These are phyloP conservation scores for Teleiodes luculella DNA, from an alignment of 2,888 invertebrate genomes.

Conservation along the genomic window DNA sequence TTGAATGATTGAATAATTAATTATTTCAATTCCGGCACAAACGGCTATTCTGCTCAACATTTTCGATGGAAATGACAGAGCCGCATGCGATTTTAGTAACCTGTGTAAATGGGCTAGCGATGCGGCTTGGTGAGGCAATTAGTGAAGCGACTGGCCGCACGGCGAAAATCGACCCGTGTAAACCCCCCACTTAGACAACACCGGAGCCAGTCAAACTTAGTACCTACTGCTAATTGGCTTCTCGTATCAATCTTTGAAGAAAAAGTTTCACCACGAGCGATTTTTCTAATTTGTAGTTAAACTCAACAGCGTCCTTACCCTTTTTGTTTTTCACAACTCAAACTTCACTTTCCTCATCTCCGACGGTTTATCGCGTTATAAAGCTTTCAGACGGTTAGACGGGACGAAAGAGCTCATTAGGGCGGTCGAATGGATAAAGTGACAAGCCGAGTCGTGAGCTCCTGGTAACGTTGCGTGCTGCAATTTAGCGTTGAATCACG, in stretches of 20 bases:
- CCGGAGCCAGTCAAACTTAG: background rate
- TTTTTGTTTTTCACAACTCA: background rate
- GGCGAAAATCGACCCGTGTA: constrained; percentile 42
- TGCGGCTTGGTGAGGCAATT: constrained; percentile 27
- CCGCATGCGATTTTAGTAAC: constrained; percentile 42
- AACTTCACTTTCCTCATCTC: constrained; percentile 4
- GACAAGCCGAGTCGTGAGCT: constrained; percentile 9
- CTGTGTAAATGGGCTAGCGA: constrained; percentile 39
- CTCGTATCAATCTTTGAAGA: background rate
- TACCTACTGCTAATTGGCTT: background rate
- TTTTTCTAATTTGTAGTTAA: constrained; percentile 1
- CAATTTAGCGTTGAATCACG: constrained; percentile 31
- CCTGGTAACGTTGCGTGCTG: constrained; percentile 22
- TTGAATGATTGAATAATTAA: no score
- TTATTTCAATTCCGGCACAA: constrained; percentile 28
- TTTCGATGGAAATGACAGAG: constrained; percentile 38
- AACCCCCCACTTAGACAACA: constrained; percentile 16
- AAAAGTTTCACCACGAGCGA: no score
- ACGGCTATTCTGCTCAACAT: constrained; percentile 34
- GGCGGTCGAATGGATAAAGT: constrained; percentile 5
- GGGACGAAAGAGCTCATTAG: constrained; percentile 9
- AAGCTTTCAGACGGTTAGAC: constrained; percentile 9
- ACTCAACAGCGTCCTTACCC: background rate
- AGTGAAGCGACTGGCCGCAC: constrained; percentile 33
- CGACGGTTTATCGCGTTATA: constrained; percentile 1